These are phyloP conservation scores for Drosophila arizonae DNA, from an alignment of 1,140 invertebrate species.

Conservation along the genomic window DNA sequence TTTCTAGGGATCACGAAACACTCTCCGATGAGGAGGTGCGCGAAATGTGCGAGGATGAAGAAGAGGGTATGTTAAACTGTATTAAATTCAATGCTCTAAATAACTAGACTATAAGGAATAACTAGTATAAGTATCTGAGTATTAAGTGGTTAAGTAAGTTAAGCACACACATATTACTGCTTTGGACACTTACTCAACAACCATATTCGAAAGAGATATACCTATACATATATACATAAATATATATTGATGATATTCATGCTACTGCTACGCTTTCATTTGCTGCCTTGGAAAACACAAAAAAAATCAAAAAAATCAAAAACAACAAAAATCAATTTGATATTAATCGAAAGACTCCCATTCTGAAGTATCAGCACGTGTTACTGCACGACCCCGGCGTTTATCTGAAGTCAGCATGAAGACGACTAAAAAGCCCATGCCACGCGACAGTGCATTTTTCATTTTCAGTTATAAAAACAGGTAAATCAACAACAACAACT, in stretches of 20 bases:
- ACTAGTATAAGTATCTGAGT: conserved; percentile 15
- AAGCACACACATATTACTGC: conserved; percentile 18
- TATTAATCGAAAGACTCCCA: conserved; percentile 78
- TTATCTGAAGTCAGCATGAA: conserved; percentile 95
- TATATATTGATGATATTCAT: conserved; percentile 54
- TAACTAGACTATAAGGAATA: conserved; percentile 8
- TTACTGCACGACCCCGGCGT: conserved; percentile 91
- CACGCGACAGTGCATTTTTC: conserved; percentile 96
- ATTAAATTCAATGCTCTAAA: background rate
- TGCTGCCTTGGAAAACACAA: conserved; percentile 43
- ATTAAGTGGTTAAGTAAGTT: conserved; percentile 11
- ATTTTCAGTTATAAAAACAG: conserved; percentile 97
- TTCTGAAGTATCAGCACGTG: conserved; percentile 76
- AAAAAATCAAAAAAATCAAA: conserved; percentile 43
- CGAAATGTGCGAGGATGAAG: conserved; percentile 83
- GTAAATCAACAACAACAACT: conserved; percentile 84
- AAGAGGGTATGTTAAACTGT: conserved; percentile 67
- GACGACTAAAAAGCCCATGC: conserved; percentile 96
- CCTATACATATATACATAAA: no score
- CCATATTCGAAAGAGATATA: conserved; percentile 40
- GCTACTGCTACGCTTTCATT: conserved; percentile 58
- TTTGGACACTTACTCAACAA: conserved; percentile 57
- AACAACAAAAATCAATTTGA: conserved; percentile 34
- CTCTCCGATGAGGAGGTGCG: conserved; percentile 88
- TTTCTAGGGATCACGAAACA: conserved; percentile 87